Evolutionary conservation across 1,140 invertebrate species (phyloP).

Genomic region (Pogonomyrmex barbatus): DNA sequence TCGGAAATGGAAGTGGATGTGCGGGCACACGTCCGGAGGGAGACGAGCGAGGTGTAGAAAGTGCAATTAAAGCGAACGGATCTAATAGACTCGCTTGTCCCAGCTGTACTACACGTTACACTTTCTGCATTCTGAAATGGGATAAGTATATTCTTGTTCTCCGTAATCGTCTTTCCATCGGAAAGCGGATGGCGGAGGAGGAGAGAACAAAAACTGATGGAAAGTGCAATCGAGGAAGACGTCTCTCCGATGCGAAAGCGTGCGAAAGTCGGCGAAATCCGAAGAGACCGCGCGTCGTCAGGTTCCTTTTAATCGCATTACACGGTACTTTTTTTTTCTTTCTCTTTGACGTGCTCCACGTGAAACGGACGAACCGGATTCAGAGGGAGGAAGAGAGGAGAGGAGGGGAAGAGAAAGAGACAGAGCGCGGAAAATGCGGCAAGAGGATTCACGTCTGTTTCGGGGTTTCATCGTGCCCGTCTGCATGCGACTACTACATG

Average conservation of each 20-base stretch:
- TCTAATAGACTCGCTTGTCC: neutral
- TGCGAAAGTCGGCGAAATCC: neutral
- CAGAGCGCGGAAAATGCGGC: neutral
- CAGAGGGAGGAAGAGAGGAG: neutral
- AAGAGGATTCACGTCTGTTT: neutral
- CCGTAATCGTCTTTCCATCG: neutral
- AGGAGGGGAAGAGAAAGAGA: neutral
- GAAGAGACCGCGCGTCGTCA: neutral
- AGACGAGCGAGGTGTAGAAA: conserved; percentile 5
- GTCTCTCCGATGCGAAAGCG: neutral
- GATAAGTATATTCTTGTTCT: neutral
- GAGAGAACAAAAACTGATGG: conserved; percentile 10
- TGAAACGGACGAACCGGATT: neutral
- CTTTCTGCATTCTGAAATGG: neutral
- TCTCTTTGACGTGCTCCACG: neutral
- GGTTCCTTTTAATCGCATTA: neutral
- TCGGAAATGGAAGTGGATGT: neutral
- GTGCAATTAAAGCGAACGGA: neutral
- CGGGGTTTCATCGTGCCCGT: too few species aligned
- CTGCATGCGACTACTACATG: neutral
- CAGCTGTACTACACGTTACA: neutral
- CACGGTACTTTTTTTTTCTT: neutral
- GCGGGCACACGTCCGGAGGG: too few species aligned
- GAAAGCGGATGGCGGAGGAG: neutral
- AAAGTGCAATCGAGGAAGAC: neutral